Base-by-base conservation (phyloP, 2,113 vertebrate genomes). In the Pollimyrus isidori region DNA sequence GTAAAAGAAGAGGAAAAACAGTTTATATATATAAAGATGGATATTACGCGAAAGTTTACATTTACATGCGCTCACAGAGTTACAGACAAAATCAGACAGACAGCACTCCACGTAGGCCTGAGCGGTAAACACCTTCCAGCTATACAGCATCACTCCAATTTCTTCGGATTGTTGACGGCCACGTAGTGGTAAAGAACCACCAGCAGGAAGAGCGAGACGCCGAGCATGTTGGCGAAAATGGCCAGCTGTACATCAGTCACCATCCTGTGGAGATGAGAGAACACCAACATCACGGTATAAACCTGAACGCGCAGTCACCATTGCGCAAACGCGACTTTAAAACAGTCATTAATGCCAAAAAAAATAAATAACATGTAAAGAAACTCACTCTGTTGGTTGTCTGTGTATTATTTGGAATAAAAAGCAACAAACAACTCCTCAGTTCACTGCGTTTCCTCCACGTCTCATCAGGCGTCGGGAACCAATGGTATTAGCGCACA, bases 191-290 rank as follows among this genome's bases (percentile, higher is more conserved):
- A 99, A 4, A 99, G 95, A 0, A 99, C 98, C 21, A 99, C 98
- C 7, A 99, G 96, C 56, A 99, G 92, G 95, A 99, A 99, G 48
- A 99, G 96, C 17, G 98, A 99, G 30, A 99, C 98, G 86, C 98
- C 98, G 93, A 99, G 95, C 97, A 99, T 98, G 95, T 99, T 99
- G 95, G 98, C 98, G 86, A 99, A 99, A 90, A 99, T 98, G 88
- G 98, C 98, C 92, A 99, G 96, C 92, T 99, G 98, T 92, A 99
- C 98, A 92, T 99, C 98, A 0, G 98, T 99, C 94, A 99, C 97
- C 98, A 99, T 99, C 93, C 97, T 98, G 95, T 76, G 58, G n/a
- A 86, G 19, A 52, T 30, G 73, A 50, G 19, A 89, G 62, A 35
- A 49, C 21, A 62, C 3, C 62, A 35, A 62, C 21, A 49, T 10